These are phyloP conservation scores for Tapirus terrestris DNA, from an alignment of 2,113 vertebrate species.

Conservation along the genomic window DNA sequence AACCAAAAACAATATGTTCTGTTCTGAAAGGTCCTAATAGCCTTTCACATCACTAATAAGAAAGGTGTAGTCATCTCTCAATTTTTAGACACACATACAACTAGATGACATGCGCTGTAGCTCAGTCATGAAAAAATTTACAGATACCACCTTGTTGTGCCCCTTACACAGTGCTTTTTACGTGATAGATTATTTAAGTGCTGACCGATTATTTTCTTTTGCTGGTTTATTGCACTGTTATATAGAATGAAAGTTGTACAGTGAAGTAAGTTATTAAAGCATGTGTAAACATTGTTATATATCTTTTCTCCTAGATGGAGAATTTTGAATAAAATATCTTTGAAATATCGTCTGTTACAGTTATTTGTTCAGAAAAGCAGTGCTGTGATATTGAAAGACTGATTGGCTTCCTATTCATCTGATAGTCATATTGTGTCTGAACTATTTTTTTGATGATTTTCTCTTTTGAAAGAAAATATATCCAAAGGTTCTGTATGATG, in stretches of 20 bases:
- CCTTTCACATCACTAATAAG: constrained; percentile 9
- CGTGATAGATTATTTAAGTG: constrained; percentile 64
- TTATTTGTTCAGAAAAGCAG: constrained; percentile 50
- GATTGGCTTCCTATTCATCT: not conserved
- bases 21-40: constrained; percentile 13
- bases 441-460: not conserved
- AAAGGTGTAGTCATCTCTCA: not conserved
- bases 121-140: constrained; percentile 25
- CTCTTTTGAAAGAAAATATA: constrained; percentile 40
- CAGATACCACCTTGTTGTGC: constrained; percentile 50
- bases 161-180: constrained; percentile 43
- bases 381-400: not conserved
- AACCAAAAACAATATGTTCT: not conserved
- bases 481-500: not conserved
- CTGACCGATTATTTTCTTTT: constrained; percentile 50
- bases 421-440: not conserved
- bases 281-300: constrained; percentile 78
- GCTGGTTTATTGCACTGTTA: constrained; percentile 76
- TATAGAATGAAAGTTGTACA: constrained; percentile 76
- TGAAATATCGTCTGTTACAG: constrained; percentile 61
- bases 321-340: constrained; percentile 82
- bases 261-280: constrained; percentile 82
- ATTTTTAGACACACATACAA: constrained; percentile 66
- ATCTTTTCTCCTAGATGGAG: constrained; percentile 75
- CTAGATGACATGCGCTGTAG: constrained; percentile 9